Conservation (phyloP, 2,888 invertebrate genomes). For the Gymnoscelis rufifasciata region DNA sequence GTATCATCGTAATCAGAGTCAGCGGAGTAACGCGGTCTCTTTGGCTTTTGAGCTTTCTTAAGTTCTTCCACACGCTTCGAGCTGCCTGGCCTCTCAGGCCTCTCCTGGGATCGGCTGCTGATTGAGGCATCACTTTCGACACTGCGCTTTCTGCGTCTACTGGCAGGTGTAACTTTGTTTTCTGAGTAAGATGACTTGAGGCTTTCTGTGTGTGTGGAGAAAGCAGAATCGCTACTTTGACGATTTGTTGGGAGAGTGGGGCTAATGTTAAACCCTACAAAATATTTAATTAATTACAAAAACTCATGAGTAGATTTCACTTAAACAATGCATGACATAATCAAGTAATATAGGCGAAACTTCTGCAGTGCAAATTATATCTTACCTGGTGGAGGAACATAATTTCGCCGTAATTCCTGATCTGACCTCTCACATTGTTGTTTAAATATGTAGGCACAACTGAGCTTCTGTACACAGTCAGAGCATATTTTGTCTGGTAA, state of each 20-base stretch:
- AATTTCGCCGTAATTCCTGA: constrained; percentile 66
- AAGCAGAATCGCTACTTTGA: constrained; percentile 72
- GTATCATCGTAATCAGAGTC: constrained; percentile 67
- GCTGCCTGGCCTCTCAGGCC: constrained; percentile 47
- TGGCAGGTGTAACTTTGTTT: constrained; percentile 43
- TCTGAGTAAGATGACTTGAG: constrained; percentile 50
- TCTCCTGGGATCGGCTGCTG: constrained; percentile 52
- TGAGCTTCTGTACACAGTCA: constrained; percentile 73
- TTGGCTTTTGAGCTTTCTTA: constrained; percentile 38
- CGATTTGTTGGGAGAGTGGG: constrained; percentile 61
- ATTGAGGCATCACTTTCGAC: constrained; percentile 57
- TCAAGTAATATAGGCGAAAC: too few species aligned
- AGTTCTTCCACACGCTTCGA: constrained; percentile 62
- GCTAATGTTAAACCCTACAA: constrained; percentile 58
- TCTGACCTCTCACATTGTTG: constrained; percentile 74
- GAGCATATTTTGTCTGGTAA: constrained; percentile 72
- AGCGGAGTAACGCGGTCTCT: constrained; percentile 42
- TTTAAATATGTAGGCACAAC: constrained; percentile 73
- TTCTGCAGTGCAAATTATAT: too few species aligned
- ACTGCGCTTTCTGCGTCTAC: constrained; percentile 56
- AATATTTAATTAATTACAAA: too few species aligned
- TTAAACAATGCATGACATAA: too few species aligned
- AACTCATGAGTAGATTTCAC: too few species aligned
- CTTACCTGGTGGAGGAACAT: constrained; percentile 64
- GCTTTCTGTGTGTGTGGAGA: constrained; percentile 64